phyloP scores from a whole-genome alignment of 1,140 invertebrate genomes.

The Conopomorpha cramerella region DNA sequence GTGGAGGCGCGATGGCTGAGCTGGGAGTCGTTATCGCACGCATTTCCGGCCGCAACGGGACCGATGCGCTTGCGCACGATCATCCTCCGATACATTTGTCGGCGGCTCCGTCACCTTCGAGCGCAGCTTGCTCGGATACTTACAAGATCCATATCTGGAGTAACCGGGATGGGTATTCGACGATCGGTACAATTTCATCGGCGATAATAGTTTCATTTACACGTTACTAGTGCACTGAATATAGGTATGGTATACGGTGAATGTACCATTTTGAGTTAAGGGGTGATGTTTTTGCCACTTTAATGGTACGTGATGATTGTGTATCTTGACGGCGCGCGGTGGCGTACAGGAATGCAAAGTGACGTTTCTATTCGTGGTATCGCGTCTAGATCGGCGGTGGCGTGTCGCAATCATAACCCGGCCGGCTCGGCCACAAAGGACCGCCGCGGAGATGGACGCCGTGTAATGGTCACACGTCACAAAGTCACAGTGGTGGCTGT shows the following conservation, averaged over 20 bases:
- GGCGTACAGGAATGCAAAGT: constrained; percentile 49
- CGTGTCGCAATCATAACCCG: constrained; percentile 39
- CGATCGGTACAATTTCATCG: no score
- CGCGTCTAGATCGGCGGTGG: constrained; percentile 42
- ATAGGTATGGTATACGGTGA: no score
- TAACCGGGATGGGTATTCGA: no score
- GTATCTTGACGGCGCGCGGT: constrained; percentile 20
- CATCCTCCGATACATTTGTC: constrained; percentile 51
- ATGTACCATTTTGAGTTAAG: no score
- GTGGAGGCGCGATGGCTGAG: constrained; percentile 34
- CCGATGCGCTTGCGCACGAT: constrained; percentile 32
- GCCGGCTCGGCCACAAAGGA: constrained; percentile 36
- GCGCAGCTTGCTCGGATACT: no score
- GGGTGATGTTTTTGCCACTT: constrained; percentile 23
- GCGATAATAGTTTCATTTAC: background rate
- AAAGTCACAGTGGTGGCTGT: constrained; percentile 19
- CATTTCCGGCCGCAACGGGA: constrained; percentile 51
- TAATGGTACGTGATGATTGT: constrained; percentile 18
- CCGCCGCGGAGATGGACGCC: constrained; percentile 36
- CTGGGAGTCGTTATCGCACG: constrained; percentile 46
- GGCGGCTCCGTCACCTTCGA: constrained; percentile 8
- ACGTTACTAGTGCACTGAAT: no score
- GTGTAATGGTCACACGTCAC: constrained; percentile 43
- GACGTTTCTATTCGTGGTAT: constrained; percentile 53
- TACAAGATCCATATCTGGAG: background rate